Evolutionary conservation across 2,888 invertebrate genomes (phyloP).

Genomic region (Euspilapteryx auroguttella): DNA sequence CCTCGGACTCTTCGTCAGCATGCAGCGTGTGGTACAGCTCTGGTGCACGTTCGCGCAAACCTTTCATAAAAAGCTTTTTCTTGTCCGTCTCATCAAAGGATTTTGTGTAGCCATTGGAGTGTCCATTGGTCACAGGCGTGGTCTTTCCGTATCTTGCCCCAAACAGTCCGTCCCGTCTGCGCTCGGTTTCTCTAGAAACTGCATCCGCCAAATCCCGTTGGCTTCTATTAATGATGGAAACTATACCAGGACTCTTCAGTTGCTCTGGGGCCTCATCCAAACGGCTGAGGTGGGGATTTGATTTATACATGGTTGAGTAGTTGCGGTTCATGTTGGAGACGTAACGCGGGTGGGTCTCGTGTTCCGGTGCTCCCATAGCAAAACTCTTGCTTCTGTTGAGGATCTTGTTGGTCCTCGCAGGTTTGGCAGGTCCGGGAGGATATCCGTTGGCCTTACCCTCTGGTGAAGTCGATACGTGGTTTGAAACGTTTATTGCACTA

Average conservation of each 20-base stretch:
- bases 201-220: constrained; percentile 76
- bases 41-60: constrained; percentile 70
- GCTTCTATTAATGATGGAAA: constrained; percentile 83
- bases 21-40: constrained; percentile 72
- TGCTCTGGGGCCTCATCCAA: constrained; percentile 72
- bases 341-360: constrained; percentile 48
- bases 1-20: constrained; percentile 62
- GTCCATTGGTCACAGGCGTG: constrained; percentile 47
- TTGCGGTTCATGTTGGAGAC: constrained; percentile 47
- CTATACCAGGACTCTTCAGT: constrained; percentile 82
- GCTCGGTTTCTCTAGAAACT: constrained; percentile 51
- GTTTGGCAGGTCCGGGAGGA: constrained; percentile 71
- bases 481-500: constrained; percentile 69
- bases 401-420: constrained; percentile 77
- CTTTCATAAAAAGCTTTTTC: constrained; percentile 69
- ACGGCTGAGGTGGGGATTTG: constrained; percentile 75
- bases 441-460: constrained; percentile 46
- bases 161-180: constrained; percentile 53
- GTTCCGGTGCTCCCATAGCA: constrained; percentile 72
- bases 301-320: constrained; percentile 69
- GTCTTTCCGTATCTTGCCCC: constrained; percentile 62
- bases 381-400: constrained; percentile 83
- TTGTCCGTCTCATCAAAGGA: constrained; percentile 58
- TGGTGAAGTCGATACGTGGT: constrained; percentile 27
- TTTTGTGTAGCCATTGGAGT: constrained; percentile 44